Conservation (phyloP, 1,140 invertebrate genomes). For the Brachionus sp. region DNA sequence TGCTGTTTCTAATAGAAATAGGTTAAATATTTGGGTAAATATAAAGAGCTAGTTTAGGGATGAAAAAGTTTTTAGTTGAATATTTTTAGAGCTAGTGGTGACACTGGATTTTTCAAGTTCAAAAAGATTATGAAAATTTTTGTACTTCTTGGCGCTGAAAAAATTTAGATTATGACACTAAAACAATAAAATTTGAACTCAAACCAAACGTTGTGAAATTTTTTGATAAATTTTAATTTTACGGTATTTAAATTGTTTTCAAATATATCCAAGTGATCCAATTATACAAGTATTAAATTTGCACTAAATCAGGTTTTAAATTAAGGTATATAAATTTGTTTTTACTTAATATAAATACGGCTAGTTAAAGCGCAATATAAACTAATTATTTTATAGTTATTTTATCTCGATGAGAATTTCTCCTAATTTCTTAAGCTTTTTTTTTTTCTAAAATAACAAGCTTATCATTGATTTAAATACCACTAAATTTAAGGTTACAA, state of each 20-base stretch:
- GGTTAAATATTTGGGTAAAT: background rate
- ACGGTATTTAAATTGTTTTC: slow-evolving; percentile 3
- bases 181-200: too few species aligned
- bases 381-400: slow-evolving; percentile 6
- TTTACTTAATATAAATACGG: background rate
- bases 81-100: background rate
- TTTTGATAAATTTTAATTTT: background rate
- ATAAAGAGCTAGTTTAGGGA: background rate
- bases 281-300: background rate
- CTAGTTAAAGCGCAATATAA: background rate
- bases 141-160: background rate
- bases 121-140: background rate
- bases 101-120: background rate
- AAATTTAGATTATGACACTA: too few species aligned
- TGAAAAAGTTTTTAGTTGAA: background rate
- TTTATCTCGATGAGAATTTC: background rate
- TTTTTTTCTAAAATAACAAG: background rate
- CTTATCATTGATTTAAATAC: slow-evolving; percentile 4
- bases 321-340: background rate
- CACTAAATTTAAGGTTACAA: background rate
- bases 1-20: background rate
- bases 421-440: background rate
- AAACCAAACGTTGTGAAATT: background rate
- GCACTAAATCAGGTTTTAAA: background rate
- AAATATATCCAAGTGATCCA: background rate